phyloP scores from a whole-genome alignment of 2,797 vertebrate species.

The Carcharodon carcharias region DNA sequence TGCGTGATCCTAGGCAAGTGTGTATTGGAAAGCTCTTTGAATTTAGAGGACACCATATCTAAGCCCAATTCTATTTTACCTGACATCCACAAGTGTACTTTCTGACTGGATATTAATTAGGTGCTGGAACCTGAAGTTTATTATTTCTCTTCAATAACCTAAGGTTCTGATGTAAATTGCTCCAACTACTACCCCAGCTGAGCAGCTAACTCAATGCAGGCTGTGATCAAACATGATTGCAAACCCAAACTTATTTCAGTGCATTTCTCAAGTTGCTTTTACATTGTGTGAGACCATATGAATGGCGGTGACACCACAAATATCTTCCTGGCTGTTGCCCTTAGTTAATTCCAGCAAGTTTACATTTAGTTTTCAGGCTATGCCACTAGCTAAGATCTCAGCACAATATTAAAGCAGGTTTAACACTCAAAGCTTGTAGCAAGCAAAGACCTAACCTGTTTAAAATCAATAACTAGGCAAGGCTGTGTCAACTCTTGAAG shows the following conservation, averaged over 20 bases:
- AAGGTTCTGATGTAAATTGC: neutral
- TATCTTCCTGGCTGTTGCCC: neutral
- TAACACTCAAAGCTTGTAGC: neutral
- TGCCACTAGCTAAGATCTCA: neutral
- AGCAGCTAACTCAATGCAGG: neutral
- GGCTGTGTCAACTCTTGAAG: neutral
- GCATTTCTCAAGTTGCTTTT: conserved; percentile 9
- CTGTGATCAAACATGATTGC: neutral
- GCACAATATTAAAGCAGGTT: neutral
- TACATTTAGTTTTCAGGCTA: neutral
- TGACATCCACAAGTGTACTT: neutral
- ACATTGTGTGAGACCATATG: neutral
- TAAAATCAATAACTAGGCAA: neutral
- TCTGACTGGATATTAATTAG: neutral
- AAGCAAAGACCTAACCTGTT: neutral
- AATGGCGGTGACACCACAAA: no score
- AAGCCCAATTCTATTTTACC: neutral
- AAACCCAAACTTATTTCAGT: neutral
- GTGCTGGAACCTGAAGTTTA: neutral
- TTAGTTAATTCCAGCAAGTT: neutral
- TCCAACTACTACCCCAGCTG: neutral
- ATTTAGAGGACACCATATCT: neutral
- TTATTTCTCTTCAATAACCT: neutral
- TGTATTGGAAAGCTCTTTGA: neutral
- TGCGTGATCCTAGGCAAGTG: no score